Evolutionary conservation across 2,797 vertebrate genomes (phyloP).

Genomic region (Enteromius afrohamiltoni): DNA sequence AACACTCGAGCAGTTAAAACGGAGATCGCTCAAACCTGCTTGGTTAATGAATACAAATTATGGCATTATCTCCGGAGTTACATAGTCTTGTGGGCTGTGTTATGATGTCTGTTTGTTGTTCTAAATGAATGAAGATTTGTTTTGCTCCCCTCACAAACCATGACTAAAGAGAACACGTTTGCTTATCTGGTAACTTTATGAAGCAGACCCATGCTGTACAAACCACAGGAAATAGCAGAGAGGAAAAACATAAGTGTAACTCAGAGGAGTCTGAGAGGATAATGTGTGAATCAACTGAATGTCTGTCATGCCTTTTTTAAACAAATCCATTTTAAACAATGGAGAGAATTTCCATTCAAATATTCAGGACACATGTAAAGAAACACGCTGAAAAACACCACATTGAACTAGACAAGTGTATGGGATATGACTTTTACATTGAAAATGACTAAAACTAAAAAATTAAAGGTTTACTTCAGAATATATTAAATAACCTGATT

Average conservation of each 20-base stretch:
- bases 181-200: not conserved
- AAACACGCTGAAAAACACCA: not conserved
- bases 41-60: conserved; percentile 35
- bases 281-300: not conserved
- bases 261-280: not conserved
- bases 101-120: conserved; percentile 3
- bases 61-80: conserved; percentile 5
- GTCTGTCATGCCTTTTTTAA: conserved; percentile 1
- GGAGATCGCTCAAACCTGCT: not conserved
- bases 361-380: conserved; percentile 9
- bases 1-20: conserved; percentile 13
- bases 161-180: conserved; percentile 8
- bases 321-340: not conserved
- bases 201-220: conserved; percentile 7
- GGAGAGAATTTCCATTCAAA: not conserved
- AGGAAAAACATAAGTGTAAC: not conserved
- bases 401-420: not conserved
- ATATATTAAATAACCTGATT: not conserved
- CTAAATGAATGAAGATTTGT: conserved; percentile 10
- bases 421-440: not conserved
- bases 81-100: not conserved
- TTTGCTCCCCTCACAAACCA: conserved; percentile 8
- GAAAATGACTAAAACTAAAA: not conserved
- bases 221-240: conserved; percentile 5
- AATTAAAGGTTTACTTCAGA: not conserved